Percentiles rank a stretch among this genome's conserved stretches.
These are phyloP conservation scores for Perdix hodgsoniae DNA, from an alignment of 2,797 vertebrate genomes.

Conservation along the genomic window DNA sequence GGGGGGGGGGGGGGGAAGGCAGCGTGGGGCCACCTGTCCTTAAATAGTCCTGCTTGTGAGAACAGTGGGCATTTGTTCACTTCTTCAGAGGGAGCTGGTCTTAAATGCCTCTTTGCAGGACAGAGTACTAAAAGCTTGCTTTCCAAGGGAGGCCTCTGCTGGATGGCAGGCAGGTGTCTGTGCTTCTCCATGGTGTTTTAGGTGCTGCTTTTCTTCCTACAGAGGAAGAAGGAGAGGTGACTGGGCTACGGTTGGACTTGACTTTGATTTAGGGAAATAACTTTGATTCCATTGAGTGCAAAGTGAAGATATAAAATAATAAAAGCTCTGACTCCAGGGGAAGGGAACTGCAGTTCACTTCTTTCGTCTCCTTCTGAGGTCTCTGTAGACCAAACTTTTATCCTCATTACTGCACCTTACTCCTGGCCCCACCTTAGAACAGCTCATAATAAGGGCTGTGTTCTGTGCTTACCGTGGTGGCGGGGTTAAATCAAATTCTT, in stretches of 20 bases:
- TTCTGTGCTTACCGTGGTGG: neutral
- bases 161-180: constrained; percentile 21
- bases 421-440: neutral
- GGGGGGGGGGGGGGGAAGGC: no score
- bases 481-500: neutral
- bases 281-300: constrained; percentile 29
- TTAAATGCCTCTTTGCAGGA: neutral
- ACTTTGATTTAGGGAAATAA: constrained; percentile 3
- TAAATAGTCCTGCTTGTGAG: constrained; percentile 44
- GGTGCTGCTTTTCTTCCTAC: neutral
- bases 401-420: neutral
- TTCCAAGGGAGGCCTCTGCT: neutral
- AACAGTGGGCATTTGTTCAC: constrained; percentile 63
- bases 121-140: neutral
- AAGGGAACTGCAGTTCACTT: neutral
- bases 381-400: neutral
- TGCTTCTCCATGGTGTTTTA: neutral
- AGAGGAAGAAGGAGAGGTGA: neutral
- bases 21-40: constrained; percentile 65
- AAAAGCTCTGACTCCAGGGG: neutral
- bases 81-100: neutral
- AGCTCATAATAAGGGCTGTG: neutral
- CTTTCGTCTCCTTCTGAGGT: neutral
- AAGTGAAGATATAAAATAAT: neutral
- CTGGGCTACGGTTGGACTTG: neutral